A percentile compares a stretch with the other conserved stretches of the same genome.
Evolutionary conservation across 2,797 vertebrate species (phyloP).

Genomic region (Notolabrus celidotus): DNA sequence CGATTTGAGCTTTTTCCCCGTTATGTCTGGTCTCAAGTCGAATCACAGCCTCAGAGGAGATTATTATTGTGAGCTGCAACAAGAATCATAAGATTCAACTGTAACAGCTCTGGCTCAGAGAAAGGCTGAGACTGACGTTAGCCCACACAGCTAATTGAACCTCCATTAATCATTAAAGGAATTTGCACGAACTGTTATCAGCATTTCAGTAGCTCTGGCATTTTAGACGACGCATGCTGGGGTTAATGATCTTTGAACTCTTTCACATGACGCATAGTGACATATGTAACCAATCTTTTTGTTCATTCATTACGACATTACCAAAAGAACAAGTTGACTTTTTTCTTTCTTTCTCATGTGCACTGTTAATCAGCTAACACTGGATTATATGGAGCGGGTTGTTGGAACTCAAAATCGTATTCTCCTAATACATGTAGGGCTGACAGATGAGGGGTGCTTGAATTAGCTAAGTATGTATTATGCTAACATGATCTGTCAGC

Average conservation of each 20-base stretch:
- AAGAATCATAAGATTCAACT: conserved; percentile 33
- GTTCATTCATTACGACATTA: not conserved
- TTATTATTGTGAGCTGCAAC: conserved; percentile 57
- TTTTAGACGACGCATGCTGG: too few species aligned
- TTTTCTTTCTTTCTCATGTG: too few species aligned
- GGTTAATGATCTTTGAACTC: not conserved
- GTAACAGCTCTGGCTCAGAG: conserved; percentile 25
- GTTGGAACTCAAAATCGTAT: not conserved
- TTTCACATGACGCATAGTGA: not conserved
- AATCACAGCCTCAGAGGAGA: conserved; percentile 63
- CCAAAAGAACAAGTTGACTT: not conserved
- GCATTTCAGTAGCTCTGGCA: not conserved
- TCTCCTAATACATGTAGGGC: not conserved
- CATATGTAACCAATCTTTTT: too few species aligned
- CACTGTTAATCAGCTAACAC: not conserved
- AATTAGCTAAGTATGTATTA: not conserved
- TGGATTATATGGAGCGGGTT: not conserved
- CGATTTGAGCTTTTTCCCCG: conserved; percentile 71
- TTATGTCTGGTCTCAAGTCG: conserved; percentile 67
- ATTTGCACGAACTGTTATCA: not conserved
- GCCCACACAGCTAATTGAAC: conserved; percentile 11
- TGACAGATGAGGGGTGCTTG: not conserved
- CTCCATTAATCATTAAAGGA: conserved; percentile 34
- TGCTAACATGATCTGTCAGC: not conserved
- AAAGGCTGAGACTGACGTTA: conserved; percentile 28